A percentile compares a stretch with the other conserved stretches of the same genome.
These are phyloP conservation scores for Drosophila nr. medialis DNA, from an alignment of 2,888 invertebrate genomes.

Conservation along the genomic window DNA sequence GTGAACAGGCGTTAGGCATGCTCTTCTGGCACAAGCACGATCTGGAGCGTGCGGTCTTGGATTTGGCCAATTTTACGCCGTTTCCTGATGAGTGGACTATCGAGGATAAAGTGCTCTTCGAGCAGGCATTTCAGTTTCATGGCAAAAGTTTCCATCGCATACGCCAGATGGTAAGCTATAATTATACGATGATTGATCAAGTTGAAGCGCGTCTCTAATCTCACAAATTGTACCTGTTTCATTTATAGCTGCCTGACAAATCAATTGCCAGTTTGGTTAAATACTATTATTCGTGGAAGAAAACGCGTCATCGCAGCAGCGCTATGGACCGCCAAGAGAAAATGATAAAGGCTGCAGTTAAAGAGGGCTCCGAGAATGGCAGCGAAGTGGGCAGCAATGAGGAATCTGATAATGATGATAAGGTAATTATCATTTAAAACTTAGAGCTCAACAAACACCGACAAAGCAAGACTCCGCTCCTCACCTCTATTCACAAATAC, in stretches of 20 bases:
- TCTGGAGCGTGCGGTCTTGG: slow-evolving; percentile 94
- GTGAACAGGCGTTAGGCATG: slow-evolving; percentile 98
- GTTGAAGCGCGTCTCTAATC: neutral
- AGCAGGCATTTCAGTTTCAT: slow-evolving; percentile 99
- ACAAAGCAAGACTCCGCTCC: slow-evolving; percentile 50
- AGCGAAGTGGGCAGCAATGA: slow-evolving; percentile 93
- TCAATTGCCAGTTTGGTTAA: slow-evolving; percentile 97
- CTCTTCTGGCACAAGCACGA: slow-evolving; percentile 99
- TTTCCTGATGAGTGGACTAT: slow-evolving; percentile 99
- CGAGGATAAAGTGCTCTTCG: slow-evolving; percentile 98
- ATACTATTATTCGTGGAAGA: slow-evolving; percentile 99
- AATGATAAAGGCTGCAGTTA: slow-evolving; percentile 84
- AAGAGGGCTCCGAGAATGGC: slow-evolving; percentile 90
- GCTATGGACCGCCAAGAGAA: slow-evolving; percentile 94
- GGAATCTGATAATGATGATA: slow-evolving; percentile 95
- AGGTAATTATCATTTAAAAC: slow-evolving; percentile 87
- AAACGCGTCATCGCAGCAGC: slow-evolving; percentile 95
- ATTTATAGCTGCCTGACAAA: slow-evolving; percentile 95
- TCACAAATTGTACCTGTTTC: neutral
- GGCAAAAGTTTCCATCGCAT: slow-evolving; percentile 99
- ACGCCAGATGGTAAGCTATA: slow-evolving; percentile 93
- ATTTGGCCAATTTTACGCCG: slow-evolving; percentile 98
- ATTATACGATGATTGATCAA: neutral
- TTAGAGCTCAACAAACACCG: slow-evolving; percentile 27
- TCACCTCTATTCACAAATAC: neutral